A percentile compares a stretch with the other conserved stretches of the same genome.
Evolutionary conservation across 2,888 invertebrate genomes (phyloP).

Genomic region (Drosophila ustulata): DNA sequence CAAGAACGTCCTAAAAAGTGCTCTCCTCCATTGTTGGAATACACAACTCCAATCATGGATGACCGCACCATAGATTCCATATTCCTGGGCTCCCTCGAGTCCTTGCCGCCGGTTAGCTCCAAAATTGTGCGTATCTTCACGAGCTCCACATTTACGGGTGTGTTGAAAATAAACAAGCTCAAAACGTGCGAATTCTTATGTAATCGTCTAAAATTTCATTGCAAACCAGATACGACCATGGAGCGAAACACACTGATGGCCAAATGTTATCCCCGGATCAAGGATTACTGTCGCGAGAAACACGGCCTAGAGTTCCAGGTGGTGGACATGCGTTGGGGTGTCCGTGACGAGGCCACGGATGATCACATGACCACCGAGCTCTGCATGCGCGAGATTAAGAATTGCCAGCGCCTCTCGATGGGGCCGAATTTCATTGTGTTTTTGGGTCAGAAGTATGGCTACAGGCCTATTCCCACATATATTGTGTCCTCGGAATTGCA

Average conservation of each 20-base stretch:
- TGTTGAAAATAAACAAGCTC: constrained; percentile 47
- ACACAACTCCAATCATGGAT: constrained; percentile 88
- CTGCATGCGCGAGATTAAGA: constrained; percentile 99
- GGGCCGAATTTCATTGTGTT: constrained; percentile 99
- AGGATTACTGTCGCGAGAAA: constrained; percentile 98
- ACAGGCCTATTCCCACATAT: constrained; percentile 98
- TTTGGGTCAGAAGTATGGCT: constrained; percentile 98
- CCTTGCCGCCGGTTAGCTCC: constrained; percentile 97
- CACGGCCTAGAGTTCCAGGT: constrained; percentile 99
- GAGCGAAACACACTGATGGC: constrained; percentile 99
- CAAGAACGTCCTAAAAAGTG: constrained; percentile 38
- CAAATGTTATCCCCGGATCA: constrained; percentile 97
- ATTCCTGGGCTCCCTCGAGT: constrained; percentile 94
- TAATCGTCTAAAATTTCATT: constrained; percentile 38
- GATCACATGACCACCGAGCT: constrained; percentile 99
- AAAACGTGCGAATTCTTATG: constrained; percentile 51
- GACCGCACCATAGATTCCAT: constrained; percentile 95
- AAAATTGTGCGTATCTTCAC: constrained; percentile 99
- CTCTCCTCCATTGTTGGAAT: constrained; percentile 6
- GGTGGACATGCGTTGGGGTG: constrained; percentile 99
- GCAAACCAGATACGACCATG: constrained; percentile 94
- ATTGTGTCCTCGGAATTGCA: constrained; percentile 96
- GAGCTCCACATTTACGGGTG: constrained; percentile 99
- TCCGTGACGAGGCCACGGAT: constrained; percentile 98
- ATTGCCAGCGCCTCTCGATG: constrained; percentile 98